Conservation (phyloP, 2,888 invertebrate species). For the Orchestes rusci region DNA sequence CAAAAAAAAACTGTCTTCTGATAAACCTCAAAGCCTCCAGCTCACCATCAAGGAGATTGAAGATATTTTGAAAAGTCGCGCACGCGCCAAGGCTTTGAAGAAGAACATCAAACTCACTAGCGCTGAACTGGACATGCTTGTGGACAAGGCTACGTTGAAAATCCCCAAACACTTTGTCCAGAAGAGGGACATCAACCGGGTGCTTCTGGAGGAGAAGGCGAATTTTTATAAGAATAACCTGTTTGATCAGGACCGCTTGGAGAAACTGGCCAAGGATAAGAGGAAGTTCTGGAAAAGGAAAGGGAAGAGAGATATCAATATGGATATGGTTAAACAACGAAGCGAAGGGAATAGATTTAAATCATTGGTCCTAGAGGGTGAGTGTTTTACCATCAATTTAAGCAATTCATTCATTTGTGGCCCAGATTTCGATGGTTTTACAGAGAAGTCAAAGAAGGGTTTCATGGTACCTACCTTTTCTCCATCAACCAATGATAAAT, state of each 20-base stretch:
- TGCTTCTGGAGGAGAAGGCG: slow-evolving; percentile 19
- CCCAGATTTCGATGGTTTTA: no score
- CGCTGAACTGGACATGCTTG: slow-evolving; percentile 34
- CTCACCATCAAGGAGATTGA: slow-evolving; percentile 31
- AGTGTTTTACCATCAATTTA: no score
- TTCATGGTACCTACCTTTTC: no score
- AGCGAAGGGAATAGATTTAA: no score
- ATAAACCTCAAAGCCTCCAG: no score
- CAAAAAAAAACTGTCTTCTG: no score
- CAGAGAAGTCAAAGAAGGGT: no score
- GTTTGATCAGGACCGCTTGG: slow-evolving; percentile 17
- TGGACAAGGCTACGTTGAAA: slow-evolving; percentile 33
- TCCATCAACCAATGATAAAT: no score
- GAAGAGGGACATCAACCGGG: slow-evolving; percentile 18
- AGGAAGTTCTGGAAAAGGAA: slow-evolving; percentile 23
- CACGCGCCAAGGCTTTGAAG: slow-evolving; percentile 33
- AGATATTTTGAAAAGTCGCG: slow-evolving; percentile 35
- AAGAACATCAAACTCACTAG: slow-evolving; percentile 34
- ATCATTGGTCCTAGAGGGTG: no score
- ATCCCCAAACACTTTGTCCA: slow-evolving; percentile 25
- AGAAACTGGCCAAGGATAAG: slow-evolving; percentile 6
- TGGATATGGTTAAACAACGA: slow-evolving; percentile 34
- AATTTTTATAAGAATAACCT: slow-evolving; percentile 16
- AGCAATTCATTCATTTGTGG: no score
- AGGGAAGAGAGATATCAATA: slow-evolving; percentile 30